Evolutionary conservation across 1,140 invertebrate genomes (phyloP).

Genomic region (Drosophila funebris): DNA sequence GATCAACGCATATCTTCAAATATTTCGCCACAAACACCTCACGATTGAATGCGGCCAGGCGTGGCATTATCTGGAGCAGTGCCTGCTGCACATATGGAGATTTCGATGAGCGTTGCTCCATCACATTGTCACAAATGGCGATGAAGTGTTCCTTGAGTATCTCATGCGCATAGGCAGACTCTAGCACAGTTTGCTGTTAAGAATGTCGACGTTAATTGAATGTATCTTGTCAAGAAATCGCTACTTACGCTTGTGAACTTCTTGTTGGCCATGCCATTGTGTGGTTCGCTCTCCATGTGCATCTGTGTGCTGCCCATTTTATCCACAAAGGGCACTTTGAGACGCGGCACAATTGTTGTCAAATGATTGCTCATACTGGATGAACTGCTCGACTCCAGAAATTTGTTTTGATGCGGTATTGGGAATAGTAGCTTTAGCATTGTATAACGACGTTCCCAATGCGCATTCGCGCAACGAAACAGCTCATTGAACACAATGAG

Average conservation of each 20-base stretch:
- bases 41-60: constrained; percentile 96
- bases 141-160: constrained; percentile 94
- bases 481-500: constrained; percentile 97
- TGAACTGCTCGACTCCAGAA: constrained; percentile 54
- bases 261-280: constrained; percentile 58
- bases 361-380: constrained; percentile 51
- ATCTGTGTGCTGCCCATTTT: constrained; percentile 70
- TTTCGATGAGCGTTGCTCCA: constrained; percentile 90
- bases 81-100: constrained; percentile 94
- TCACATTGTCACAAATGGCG: constrained; percentile 91
- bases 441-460: constrained; percentile 93
- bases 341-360: constrained; percentile 79
- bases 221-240: too few relatives aligned
- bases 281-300: constrained; percentile 64
- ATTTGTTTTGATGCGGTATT: constrained; percentile 82
- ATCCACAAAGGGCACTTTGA: constrained; percentile 83
- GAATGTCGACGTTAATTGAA: too few relatives aligned
- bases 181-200: constrained; percentile 85
- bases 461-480: constrained; percentile 94
- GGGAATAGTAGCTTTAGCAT: constrained; percentile 85
- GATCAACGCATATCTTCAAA: constrained; percentile 90
- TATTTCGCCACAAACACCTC: constrained; percentile 92
- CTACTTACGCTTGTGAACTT: constrained; percentile 67
- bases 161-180: constrained; percentile 94
- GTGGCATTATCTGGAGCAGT: constrained; percentile 94